Conservation (phyloP, 2,797 vertebrate species). For the Xenentodon cancila region DNA sequence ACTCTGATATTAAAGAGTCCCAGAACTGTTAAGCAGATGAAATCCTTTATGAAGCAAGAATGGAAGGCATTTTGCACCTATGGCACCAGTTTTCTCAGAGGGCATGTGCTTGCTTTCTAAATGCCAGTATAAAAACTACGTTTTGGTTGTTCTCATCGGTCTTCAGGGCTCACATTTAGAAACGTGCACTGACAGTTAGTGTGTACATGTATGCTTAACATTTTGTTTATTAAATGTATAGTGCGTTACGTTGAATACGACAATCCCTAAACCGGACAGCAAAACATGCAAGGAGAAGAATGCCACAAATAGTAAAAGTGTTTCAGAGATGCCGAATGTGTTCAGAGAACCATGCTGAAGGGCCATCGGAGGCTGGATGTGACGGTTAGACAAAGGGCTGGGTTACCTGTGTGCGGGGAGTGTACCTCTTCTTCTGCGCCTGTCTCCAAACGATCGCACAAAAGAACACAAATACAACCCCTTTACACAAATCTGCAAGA, state of each 20-base stretch:
- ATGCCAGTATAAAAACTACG: no score
- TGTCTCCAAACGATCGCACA: constrained; percentile 80
- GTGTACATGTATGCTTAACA: background rate
- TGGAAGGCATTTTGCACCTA: no score
- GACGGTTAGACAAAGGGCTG: background rate
- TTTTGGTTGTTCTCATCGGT: no score
- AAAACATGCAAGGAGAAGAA: constrained; percentile 27
- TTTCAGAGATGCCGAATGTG: background rate
- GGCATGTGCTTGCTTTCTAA: no score
- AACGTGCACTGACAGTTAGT: background rate
- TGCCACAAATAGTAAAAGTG: background rate
- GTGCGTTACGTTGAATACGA: background rate
- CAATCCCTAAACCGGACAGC: constrained; percentile 6
- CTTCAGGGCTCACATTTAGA: background rate
- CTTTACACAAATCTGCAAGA: constrained; percentile 51
- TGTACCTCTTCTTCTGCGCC: constrained; percentile 97
- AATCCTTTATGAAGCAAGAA: no score
- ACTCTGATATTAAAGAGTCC: no score
- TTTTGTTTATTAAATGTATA: background rate
- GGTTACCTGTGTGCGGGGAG: constrained; percentile 93
- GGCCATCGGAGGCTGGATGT: background rate
- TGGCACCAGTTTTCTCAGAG: no score
- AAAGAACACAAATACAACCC: constrained; percentile 60
- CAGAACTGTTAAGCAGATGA: no score
- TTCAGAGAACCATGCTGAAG: background rate